Conservation (phyloP, 2,113 vertebrate genomes). For the Chiloscyllium plagiosum region DNA sequence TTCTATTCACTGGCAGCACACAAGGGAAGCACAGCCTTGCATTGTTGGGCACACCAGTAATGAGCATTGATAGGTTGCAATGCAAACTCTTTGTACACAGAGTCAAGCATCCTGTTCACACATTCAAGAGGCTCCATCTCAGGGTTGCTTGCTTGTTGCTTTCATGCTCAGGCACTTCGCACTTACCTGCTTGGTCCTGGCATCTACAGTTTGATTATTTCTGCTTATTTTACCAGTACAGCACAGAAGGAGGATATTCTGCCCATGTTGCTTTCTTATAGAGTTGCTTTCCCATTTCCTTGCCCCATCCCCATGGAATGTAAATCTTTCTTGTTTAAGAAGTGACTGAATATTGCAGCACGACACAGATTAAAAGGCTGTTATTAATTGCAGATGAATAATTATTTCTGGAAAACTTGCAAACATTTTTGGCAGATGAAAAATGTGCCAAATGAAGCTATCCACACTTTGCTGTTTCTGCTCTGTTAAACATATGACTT, state of each 20-base stretch:
- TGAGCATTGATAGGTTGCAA: too few relatives aligned
- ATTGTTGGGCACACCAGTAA: too few relatives aligned
- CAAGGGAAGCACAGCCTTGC: too few relatives aligned
- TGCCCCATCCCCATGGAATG: background rate
- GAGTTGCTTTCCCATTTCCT: background rate
- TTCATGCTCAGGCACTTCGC: too few relatives aligned
- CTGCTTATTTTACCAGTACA: background rate
- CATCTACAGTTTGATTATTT: background rate
- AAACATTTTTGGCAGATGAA: background rate
- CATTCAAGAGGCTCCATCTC: too few relatives aligned
- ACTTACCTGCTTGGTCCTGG: too few relatives aligned
- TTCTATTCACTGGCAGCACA: too few relatives aligned
- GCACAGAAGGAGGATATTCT: background rate
- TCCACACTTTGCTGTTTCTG: background rate
- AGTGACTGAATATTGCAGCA: background rate
- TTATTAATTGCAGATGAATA: background rate
- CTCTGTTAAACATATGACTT: constrained; percentile 19
- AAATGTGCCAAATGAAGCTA: background rate
- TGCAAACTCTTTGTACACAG: too few relatives aligned
- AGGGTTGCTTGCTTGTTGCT: too few relatives aligned
- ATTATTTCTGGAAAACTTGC: background rate
- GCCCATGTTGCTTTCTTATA: too few relatives aligned
- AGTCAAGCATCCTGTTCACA: too few relatives aligned
- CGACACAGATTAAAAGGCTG: background rate
- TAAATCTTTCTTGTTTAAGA: background rate